Conservation (phyloP, 1,140 invertebrate genomes). For the Apocrypta bakeri region DNA sequence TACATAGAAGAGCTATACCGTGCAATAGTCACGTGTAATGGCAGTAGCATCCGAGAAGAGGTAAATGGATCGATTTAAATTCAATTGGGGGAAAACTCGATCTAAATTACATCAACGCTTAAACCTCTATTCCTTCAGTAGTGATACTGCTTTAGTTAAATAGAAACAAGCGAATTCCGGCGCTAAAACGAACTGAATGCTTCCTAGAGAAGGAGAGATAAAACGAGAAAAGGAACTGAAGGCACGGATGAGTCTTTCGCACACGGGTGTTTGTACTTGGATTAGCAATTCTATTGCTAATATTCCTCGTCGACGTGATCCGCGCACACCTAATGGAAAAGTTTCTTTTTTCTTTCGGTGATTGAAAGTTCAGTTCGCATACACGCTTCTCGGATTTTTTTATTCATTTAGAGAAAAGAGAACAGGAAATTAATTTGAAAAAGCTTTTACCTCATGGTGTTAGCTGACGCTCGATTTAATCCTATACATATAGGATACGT, state of each 20-base stretch:
- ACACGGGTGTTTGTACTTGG: conserved; percentile 63
- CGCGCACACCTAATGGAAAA: conserved; percentile 57
- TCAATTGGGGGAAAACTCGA: conserved; percentile 39
- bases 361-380: conserved; percentile 62
- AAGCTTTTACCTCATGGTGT: conserved; percentile 51
- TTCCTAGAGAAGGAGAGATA: conserved; percentile 33
- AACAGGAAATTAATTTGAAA: conserved; percentile 59
- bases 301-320: conserved; percentile 53
- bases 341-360: conserved; percentile 60
- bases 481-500: conserved; percentile 53
- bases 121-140: conserved; percentile 11
- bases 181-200: conserved; percentile 47
- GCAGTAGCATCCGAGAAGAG: neutral
- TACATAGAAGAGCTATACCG: neutral
- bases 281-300: conserved; percentile 68
- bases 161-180: conserved; percentile 46
- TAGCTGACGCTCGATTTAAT: conserved; percentile 59
- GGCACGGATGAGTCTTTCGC: conserved; percentile 6
- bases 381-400: conserved; percentile 18
- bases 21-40: neutral
- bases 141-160: conserved; percentile 32
- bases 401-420: neutral
- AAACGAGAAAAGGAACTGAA: conserved; percentile 4
- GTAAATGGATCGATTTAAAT: conserved; percentile 46
- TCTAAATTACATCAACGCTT: conserved; percentile 45